Evolutionary conservation across 23 tunicate genomes (phyloP).

Genomic region (Halocynthia roretzi): DNA sequence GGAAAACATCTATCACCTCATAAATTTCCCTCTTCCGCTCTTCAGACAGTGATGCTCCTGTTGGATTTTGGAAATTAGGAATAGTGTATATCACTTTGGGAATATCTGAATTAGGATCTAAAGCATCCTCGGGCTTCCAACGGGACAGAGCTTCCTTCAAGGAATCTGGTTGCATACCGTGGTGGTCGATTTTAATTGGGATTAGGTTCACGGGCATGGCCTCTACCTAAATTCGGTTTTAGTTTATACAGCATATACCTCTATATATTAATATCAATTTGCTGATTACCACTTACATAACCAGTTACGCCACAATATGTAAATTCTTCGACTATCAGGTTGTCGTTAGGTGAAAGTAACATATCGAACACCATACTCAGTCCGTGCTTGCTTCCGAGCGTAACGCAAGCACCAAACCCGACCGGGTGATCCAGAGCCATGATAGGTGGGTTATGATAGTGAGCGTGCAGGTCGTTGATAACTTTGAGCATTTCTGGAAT

Average conservation of each 20-base stretch:
- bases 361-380: slow-evolving; percentile 63
- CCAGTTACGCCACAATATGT: slow-evolving; percentile 82
- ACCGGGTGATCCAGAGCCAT: slow-evolving; percentile 8
- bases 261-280: neutral
- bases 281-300: slow-evolving; percentile 27
- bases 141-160: slow-evolving; percentile 31
- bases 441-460: slow-evolving; percentile 62
- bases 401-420: slow-evolving; percentile 28
- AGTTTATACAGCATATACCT: neutral
- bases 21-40: slow-evolving; percentile 68
- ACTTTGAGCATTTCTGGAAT: no score
- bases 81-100: slow-evolving; percentile 80
- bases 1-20: slow-evolving; percentile 24
- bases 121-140: slow-evolving; percentile 56
- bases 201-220: slow-evolving; percentile 63
- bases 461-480: slow-evolving; percentile 23
- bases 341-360: slow-evolving; percentile 59
- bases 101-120: slow-evolving; percentile 32
- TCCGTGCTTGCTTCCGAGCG: slow-evolving; percentile 86
- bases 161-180: slow-evolving; percentile 56
- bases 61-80: slow-evolving; percentile 85
- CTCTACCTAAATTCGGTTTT: slow-evolving; percentile 4
- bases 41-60: slow-evolving; percentile 62
- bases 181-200: slow-evolving; percentile 60
- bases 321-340: slow-evolving; percentile 70